Conservation (phyloP, 2,888 invertebrate species). For the Hesperia comma region DNA sequence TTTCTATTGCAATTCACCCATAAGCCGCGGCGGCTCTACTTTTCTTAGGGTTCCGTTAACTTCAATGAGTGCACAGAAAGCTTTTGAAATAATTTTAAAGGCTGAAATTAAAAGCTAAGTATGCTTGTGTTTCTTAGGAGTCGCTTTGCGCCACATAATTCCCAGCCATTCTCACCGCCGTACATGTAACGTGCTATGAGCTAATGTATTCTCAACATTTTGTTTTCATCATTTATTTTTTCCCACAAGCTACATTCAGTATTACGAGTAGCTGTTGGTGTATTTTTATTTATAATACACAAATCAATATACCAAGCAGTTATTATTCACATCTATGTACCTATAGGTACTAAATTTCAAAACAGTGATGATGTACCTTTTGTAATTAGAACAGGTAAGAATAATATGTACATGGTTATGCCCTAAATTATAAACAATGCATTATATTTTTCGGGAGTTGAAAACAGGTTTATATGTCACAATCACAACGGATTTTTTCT, state of each 20-base stretch:
- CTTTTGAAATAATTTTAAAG: conserved; percentile 36
- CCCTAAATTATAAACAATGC: too few species aligned
- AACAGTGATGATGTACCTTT: too few species aligned
- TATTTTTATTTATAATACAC: too few species aligned
- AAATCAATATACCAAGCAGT: too few species aligned
- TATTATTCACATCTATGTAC: too few species aligned
- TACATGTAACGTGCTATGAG: conserved; percentile 26
- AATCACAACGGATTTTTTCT: too few species aligned
- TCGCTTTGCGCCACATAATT: conserved; percentile 34
- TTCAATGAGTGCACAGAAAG: conserved; percentile 36
- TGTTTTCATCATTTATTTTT: conserved; percentile 16
- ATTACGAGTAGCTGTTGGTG: neutral
- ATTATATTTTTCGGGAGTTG: too few species aligned
- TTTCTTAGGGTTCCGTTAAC: conserved; percentile 37
- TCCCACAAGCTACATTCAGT: neutral
- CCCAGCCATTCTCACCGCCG: conserved; percentile 35
- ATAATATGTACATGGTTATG: too few species aligned
- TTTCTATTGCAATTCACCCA: conserved; percentile 39
- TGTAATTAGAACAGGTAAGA: too few species aligned
- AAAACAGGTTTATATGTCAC: too few species aligned
- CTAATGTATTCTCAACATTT: conserved; percentile 32
- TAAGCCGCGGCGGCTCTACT: conserved; percentile 34
- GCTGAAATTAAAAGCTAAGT: conserved; percentile 35
- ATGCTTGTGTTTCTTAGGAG: conserved; percentile 34
- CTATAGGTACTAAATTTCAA: too few species aligned